Base-by-base conservation (phyloP, 2,888 invertebrate genomes). In the Oscheius onirici region DNA sequence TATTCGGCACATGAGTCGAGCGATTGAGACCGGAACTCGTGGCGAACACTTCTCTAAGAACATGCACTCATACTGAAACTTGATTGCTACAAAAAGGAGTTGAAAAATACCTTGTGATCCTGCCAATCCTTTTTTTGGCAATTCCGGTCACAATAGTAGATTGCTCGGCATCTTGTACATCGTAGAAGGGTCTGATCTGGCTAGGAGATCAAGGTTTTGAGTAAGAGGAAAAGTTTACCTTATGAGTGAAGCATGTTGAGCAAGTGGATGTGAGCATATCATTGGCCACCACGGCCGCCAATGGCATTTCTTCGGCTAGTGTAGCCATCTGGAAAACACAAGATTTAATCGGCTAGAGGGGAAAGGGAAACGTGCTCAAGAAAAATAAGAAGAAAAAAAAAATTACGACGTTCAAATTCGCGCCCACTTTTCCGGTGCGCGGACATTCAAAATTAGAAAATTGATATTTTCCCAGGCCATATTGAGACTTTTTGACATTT, bases 121-220 rank as follows among this genome's bases (percentile, higher is more conserved):
- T 40, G 17, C 74, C 72, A 72, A 57, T 74, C 74, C 41, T 58
- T 61, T 24, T 54, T 72, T 34, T 72, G 74, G 44, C 74, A 74
- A n/a, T 74, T 54, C 3, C 34, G 22, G n/a, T 26, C 43, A 54
- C 74, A 74, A 43, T 74, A 74, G 24, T 72, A 55, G 43, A 72
- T 17, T n/a, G 60, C 52, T 28, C 71, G 74, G 51, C 74, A 74
- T 6, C 68, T 46, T 43, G 66, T 24, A 55, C 74, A 74, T 11
- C 72, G 67, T 10, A 44, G 52, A 11, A 63, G 43, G 13, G 54
- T 24, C 17, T 51, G 52, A 40, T 40, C 66, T 52, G 28, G 34
- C 52, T 65, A 26, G 44, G 24, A 65, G 2, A 40, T 26, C n/a
- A 13, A n/a, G 13, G 15, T 66, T n/a, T n/a, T n/a, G n/a, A 34